phyloP scores from a whole-genome alignment of 2,797 vertebrate genomes.

The Limnodromus scolopaceus region DNA sequence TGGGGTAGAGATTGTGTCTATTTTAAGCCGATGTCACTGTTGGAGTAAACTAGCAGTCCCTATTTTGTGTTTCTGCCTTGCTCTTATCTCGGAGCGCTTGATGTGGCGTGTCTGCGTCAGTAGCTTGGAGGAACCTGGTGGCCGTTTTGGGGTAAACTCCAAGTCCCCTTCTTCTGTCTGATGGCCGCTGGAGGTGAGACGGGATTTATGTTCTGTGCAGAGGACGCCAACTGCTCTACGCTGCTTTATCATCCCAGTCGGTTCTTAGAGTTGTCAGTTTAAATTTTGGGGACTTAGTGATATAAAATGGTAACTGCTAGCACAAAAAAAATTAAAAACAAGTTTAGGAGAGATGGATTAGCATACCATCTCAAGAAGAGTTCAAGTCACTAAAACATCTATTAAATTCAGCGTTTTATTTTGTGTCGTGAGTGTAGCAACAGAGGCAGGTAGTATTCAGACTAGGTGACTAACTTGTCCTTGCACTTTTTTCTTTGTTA shows the following conservation, averaged over 20 bases:
- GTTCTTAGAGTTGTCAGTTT: background rate
- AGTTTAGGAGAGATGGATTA: background rate
- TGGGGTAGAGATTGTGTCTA: background rate
- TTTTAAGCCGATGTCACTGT: background rate
- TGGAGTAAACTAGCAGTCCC: background rate
- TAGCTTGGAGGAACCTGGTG: background rate
- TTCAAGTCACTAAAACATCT: background rate
- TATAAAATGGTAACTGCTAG: background rate
- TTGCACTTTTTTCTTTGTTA: background rate
- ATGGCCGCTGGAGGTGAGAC: background rate
- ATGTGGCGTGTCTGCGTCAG: rapidly evolving
- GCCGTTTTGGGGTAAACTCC: background rate
- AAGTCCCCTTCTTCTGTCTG: background rate
- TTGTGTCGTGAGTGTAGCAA: background rate
- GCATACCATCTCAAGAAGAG: background rate
- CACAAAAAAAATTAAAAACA: background rate
- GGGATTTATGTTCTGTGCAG: background rate
- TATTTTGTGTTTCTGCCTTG: background rate
- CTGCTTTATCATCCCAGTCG: background rate
- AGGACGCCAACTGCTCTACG: rapidly evolving
- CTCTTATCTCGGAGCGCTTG: rapidly evolving
- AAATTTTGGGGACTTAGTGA: background rate
- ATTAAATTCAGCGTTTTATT: background rate
- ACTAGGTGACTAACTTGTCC: background rate
- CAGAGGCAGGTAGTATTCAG: background rate